These are phyloP conservation scores for Chrysomallon squamiferum DNA, from an alignment of 1,140 invertebrate genomes.

Conservation along the genomic window DNA sequence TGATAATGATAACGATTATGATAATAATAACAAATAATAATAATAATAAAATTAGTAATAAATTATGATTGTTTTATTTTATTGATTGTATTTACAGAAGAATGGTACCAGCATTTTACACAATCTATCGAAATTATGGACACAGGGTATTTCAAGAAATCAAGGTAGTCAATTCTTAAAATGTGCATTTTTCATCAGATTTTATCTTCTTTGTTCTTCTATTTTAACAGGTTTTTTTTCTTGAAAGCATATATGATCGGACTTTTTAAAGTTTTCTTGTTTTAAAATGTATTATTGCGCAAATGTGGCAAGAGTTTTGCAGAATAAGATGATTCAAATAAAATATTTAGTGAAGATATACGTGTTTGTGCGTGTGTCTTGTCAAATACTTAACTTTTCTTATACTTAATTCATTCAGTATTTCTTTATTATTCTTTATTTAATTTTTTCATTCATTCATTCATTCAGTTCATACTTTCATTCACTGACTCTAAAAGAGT, in stretches of 20 bases:
- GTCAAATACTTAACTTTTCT: too few relatives aligned
- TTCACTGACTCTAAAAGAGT: too few relatives aligned
- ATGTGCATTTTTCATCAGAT: not conserved
- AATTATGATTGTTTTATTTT: not conserved
- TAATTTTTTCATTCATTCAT: too few relatives aligned
- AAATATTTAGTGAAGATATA: not conserved
- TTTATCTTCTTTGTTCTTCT: not conserved
- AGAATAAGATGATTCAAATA: not conserved
- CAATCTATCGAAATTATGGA: slow-evolving; percentile 76
- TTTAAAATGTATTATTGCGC: not conserved
- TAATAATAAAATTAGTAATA: not conserved
- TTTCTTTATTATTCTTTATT: too few relatives aligned
- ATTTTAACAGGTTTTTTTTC: not conserved
- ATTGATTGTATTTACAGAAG: slow-evolving; percentile 32
- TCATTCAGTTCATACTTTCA: too few relatives aligned
- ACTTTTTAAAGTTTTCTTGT: not conserved
- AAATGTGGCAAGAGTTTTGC: not conserved
- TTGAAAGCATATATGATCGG: not conserved
- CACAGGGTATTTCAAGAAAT: slow-evolving; percentile 65
- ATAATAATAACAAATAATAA: not conserved
- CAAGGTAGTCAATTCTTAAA: slow-evolving; percentile 32
- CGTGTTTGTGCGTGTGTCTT: too few relatives aligned
- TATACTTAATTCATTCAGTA: too few relatives aligned
- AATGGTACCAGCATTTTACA: slow-evolving; percentile 79
- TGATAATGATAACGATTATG: slow-evolving; percentile 6